These are phyloP conservation scores for Masnerella sp. DNA, from an alignment of 2,888 invertebrate species.

Conservation along the genomic window DNA sequence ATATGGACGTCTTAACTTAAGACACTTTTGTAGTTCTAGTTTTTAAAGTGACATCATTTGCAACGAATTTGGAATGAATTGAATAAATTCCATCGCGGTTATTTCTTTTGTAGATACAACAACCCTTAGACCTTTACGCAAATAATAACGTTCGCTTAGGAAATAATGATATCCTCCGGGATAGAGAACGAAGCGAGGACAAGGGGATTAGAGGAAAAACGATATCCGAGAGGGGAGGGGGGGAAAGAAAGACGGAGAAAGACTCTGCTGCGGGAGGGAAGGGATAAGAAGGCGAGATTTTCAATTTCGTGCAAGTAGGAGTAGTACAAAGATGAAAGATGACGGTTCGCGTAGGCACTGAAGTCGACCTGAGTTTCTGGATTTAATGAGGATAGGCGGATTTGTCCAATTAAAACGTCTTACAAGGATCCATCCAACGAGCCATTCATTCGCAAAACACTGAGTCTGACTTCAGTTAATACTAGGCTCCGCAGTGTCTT, in stretches of 20 bases:
- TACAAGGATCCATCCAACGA: conserved; percentile 75
- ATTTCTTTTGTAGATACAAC: conserved; percentile 16
- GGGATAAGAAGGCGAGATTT: conserved; percentile 66
- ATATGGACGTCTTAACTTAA: too few relatives aligned
- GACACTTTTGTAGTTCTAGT: too few relatives aligned
- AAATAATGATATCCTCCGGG: conserved; percentile 59
- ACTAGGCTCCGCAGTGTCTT: conserved; percentile 63
- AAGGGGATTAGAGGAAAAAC: conserved; percentile 58
- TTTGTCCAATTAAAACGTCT: conserved; percentile 79
- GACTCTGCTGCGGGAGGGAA: conserved; percentile 15
- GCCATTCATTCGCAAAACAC: conserved; percentile 73
- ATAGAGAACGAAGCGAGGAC: conserved; percentile 42
- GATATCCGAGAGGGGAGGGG: conserved; percentile 55
- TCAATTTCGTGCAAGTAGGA: conserved; percentile 71
- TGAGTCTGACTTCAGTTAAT: conserved; percentile 66
- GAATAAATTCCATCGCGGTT: conserved; percentile 15
- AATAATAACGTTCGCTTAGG: conserved; percentile 57
- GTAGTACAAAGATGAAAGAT: conserved; percentile 73
- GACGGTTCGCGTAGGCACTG: conserved; percentile 57
- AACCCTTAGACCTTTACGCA: conserved; percentile 28
- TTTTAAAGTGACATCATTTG: too few relatives aligned
- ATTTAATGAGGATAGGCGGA: conserved; percentile 78
- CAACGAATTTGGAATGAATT: too few relatives aligned
- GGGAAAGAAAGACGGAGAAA: conserved; percentile 49
- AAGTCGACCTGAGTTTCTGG: conserved; percentile 65